These are phyloP conservation scores for Anableps anableps DNA, from an alignment of 2,797 vertebrate species.

Conservation along the genomic window DNA sequence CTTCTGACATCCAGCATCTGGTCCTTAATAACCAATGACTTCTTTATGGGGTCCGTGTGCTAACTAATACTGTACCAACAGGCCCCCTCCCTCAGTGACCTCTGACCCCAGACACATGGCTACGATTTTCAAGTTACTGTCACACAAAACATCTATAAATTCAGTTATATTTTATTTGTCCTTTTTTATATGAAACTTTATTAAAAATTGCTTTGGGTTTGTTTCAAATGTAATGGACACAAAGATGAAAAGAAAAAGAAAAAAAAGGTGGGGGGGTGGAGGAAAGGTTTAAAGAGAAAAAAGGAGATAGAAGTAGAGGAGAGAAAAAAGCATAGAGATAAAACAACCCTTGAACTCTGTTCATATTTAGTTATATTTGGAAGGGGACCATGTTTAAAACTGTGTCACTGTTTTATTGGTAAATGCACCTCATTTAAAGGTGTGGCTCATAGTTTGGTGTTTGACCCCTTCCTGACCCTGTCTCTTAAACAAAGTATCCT, in stretches of 20 bases:
- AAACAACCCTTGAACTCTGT: too few relatives aligned
- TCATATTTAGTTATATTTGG: constrained; percentile 13
- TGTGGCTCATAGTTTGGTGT: neutral
- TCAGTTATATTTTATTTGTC: neutral
- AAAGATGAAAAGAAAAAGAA: too few relatives aligned
- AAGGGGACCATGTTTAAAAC: neutral
- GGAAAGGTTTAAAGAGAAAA: too few relatives aligned
- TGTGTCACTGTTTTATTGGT: neutral
- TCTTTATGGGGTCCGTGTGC: constrained; percentile 30
- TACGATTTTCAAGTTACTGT: constrained; percentile 35
- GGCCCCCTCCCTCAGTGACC: constrained; percentile 14
- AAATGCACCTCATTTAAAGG: neutral
- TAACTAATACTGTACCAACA: constrained; percentile 59
- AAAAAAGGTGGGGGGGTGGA: too few relatives aligned
- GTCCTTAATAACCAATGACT: constrained; percentile 50
- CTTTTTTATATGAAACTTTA: too few relatives aligned
- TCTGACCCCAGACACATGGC: constrained; percentile 16
- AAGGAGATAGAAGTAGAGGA: too few relatives aligned
- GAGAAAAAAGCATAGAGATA: too few relatives aligned
- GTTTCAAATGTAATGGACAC: too few relatives aligned
- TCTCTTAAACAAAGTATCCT: neutral
- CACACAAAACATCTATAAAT: constrained; percentile 29
- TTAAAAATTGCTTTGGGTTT: too few relatives aligned
- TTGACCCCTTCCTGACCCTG: neutral
- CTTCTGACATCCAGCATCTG: constrained; percentile 72